Base-by-base conservation (phyloP, 2,797 vertebrate genomes). In the Scarus forsteni region DNA sequence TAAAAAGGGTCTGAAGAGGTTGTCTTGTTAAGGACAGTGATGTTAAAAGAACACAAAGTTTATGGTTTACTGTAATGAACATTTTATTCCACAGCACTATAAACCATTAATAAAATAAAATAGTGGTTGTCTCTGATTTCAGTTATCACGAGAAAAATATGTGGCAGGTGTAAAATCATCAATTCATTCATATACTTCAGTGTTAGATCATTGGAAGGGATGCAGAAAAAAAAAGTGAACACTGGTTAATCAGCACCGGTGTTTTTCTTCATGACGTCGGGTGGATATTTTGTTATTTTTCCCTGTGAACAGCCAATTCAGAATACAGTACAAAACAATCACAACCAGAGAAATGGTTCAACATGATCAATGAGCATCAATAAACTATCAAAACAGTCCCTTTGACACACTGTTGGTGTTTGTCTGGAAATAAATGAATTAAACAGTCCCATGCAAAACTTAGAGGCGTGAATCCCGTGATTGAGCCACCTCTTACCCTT, bases 11-110 rank as follows among this genome's bases (percentile, higher is more conserved):
- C n/a, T n/a, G n/a, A n/a, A n/a, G n/a, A n/a, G n/a, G n/a, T n/a
- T 42, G 10, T 3, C 11, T 40, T 40, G 39, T 8, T 9, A 27
- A 42, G 10, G 10, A 40, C 3, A 70, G 60, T 39, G 13, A 77
- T 2, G 3, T 15, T 3, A 39, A 50, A 14, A 69, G 27, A 36
- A 73, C 39, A 40, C 44, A 61, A 46, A 53, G 8, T 5, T 2
- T 18, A 10, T 60, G 49, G 62, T 78, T 69, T 82, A 81, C 66
- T 80, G 77, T 83, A 83, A 89, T 90, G 80, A 90, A 88, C 83
- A 79, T 83, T 87, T 92, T 92, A 92, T 92, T 92, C 74, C 93
- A 94, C 92, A 90, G 89, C 92, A 93, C 91, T 93, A 88, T 84
- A 92, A 94, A 92, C 80, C 89, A 89, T 89, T 91, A 79, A 86